Evolutionary conservation across 2,888 invertebrate species (phyloP).

Genomic region (Metellina segmentata): DNA sequence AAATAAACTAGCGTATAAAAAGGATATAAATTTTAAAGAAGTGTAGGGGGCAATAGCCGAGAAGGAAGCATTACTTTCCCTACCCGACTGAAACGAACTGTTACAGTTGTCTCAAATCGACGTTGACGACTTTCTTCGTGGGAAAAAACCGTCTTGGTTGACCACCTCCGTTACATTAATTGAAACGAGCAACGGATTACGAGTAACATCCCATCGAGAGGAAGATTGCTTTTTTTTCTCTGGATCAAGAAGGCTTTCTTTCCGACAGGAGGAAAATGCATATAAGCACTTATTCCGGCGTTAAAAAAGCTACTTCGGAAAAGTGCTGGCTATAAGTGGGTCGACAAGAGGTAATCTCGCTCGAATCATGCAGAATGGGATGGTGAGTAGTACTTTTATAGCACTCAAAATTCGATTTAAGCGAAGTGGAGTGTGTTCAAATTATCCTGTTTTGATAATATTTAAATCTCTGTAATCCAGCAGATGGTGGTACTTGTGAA

Average conservation of each 20-base stretch:
- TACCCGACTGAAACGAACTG: neutral
- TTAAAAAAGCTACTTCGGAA: slow-evolving; percentile 1
- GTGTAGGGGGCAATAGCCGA: slow-evolving; percentile 11
- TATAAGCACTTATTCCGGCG: slow-evolving; percentile 49
- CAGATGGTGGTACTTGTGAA: too few relatives aligned
- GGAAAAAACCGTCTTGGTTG: slow-evolving; percentile 44
- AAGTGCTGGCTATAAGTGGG: neutral
- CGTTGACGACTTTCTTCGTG: slow-evolving; percentile 1
- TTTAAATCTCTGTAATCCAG: neutral
- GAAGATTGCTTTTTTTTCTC: slow-evolving; percentile 4
- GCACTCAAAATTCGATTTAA: neutral
- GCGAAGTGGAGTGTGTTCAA: neutral
- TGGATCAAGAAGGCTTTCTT: neutral
- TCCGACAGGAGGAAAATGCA: slow-evolving; percentile 11
- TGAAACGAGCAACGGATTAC: neutral
- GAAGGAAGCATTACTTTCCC: slow-evolving; percentile 12
- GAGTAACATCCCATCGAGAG: neutral
- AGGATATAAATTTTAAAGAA: neutral
- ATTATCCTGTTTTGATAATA: neutral
- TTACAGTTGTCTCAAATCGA: neutral
- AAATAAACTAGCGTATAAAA: neutral
- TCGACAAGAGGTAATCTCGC: slow-evolving; percentile 4
- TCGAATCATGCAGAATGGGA: slow-evolving; percentile 25
- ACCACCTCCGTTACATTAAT: slow-evolving; percentile 16
- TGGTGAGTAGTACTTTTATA: slow-evolving; percentile 12